These are phyloP conservation scores for Paraescarpia echinospica DNA, from an alignment of 1,140 invertebrate species.

Conservation along the genomic window DNA sequence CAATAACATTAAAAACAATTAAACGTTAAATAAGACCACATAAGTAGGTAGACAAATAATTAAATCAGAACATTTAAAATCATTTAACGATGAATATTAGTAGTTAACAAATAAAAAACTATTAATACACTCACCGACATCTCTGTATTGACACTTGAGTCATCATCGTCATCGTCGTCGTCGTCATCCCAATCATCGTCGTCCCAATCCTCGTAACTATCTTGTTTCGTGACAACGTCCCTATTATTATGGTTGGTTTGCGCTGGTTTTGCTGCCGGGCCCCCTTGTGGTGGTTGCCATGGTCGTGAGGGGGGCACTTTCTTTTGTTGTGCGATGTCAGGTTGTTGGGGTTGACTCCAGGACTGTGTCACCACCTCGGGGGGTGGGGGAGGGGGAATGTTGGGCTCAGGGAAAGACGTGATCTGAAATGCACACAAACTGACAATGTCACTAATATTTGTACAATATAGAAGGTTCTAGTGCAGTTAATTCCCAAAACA, in stretches of 20 bases:
- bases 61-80: too few species aligned
- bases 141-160: not conserved
- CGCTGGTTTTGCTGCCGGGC: not conserved
- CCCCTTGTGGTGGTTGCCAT: not conserved
- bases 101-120: not conserved
- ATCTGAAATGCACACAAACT: constrained; percentile 17
- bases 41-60: too few species aligned
- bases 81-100: too few species aligned
- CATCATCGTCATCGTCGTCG: constrained; percentile 73
- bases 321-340: not conserved
- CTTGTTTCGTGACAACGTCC: constrained; percentile 29
- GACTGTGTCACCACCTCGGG: not conserved
- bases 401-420: constrained; percentile 25
- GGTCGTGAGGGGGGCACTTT: not conserved
- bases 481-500: not conserved
- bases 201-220: constrained; percentile 70
- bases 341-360: not conserved
- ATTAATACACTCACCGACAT: not conserved
- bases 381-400: constrained; percentile 28
- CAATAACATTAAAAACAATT: too few species aligned
- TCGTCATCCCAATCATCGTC: constrained; percentile 90
- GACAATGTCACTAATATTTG: not conserved
- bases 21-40: too few species aligned
- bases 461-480: not conserved
- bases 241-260: not conserved